Percentiles rank a stretch among this genome's conserved stretches.
phyloP scores from a whole-genome alignment of 2,888 invertebrate genomes.

The Agriopis leucophaearia region DNA sequence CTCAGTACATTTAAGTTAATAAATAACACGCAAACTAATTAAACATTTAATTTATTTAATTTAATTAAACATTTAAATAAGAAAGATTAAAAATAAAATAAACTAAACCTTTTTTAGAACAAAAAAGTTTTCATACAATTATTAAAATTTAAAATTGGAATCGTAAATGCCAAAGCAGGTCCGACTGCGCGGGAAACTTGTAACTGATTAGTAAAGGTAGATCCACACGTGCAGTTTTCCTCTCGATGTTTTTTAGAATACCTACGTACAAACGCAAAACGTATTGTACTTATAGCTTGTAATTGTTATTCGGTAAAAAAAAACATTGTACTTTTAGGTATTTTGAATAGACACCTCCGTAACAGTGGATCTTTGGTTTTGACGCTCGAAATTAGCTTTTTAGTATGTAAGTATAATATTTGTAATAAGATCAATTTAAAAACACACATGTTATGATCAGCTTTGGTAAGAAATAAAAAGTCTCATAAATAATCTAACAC shows the following conservation, averaged over 20 bases:
- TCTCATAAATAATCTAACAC: no score
- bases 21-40: not conserved
- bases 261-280: slow-evolving; percentile 9
- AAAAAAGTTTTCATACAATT: not conserved
- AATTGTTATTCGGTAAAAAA: not conserved
- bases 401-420: no score
- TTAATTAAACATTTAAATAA: slow-evolving; percentile 6
- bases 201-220: slow-evolving; percentile 41
- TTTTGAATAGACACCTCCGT: not conserved
- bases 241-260: slow-evolving; percentile 22
- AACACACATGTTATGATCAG: no score
- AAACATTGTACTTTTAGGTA: not conserved
- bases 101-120: not conserved
- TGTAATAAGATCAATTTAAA: no score
- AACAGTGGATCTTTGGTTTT: no score
- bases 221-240: slow-evolving; percentile 34
- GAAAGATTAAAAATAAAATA: not conserved
- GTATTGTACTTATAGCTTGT: slow-evolving; percentile 1
- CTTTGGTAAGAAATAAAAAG: no score
- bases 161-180: slow-evolving; percentile 33
- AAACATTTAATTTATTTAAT: not conserved
- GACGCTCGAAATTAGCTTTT: no score
- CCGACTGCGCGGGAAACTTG: slow-evolving; percentile 45
- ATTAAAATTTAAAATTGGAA: slow-evolving; percentile 29
- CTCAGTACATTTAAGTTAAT: not conserved